Evolutionary conservation across 2,888 invertebrate genomes (phyloP), one percentile per base, ranked within the genome.

Genomic region (Rhagophthalmus giganteus): DNA sequence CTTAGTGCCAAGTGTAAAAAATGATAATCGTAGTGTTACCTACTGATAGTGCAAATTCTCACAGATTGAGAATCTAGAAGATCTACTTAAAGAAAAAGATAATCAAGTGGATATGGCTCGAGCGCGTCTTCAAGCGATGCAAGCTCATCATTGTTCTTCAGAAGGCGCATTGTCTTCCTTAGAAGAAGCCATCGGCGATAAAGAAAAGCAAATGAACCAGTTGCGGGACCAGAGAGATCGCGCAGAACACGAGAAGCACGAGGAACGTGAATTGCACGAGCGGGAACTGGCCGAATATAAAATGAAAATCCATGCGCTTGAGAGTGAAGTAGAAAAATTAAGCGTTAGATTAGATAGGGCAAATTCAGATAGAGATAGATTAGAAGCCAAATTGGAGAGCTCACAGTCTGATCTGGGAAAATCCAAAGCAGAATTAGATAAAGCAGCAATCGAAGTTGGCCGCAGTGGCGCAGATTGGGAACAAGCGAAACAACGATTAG

Each of bases 11-110:
- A 38, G 41, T 35, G 34, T 26, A 37, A 39, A 25, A 32, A 25
- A 39, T 28, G n/a, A 28, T 16, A 35, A 40, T 32, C 30, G 38
- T 30, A 38, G 26, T 31, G 13, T 34, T n/a, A n/a, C n/a, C n/a
- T n/a, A n/a, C n/a, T n/a, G n/a, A n/a, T 47, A 26, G 45, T 50
- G 33, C 34, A 40, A 46, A 24, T 32, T 58, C 55, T 58, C 59
- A 54, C 71, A 98, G 94, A 92, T 98, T 70, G 98, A 99, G 78
- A 96, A 95, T 74, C 79, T 98, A 58, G 99, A 99, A 79, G 97
- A 97, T 70, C 80, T 95, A 41, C 80, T 99, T 39, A 94, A 94
- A 76, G 99, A 99, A 73, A 98, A 97, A 78, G 98, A 99, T 73
- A 94, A 94, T 76, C 96, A 97, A 80, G 90, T 99, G 44, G 94